Evolutionary conservation across 37 sponge, comb jelly and placozoan genomes (phyloP).

Genomic region (Beroe forskalii): DNA sequence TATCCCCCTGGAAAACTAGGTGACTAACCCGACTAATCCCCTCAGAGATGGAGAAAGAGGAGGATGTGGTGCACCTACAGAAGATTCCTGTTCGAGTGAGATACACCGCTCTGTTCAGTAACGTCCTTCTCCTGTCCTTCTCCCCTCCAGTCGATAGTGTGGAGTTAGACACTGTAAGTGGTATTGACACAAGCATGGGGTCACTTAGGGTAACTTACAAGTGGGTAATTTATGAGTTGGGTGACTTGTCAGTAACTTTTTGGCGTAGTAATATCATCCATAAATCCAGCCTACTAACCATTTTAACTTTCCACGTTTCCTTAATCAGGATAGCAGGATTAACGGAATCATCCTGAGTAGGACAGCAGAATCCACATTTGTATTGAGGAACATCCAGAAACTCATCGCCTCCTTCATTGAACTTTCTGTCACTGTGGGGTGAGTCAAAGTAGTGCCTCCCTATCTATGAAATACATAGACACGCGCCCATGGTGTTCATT

Average conservation of each 20-base stretch:
- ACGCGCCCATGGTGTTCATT: too few relatives aligned
- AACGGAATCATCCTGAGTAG: neutral
- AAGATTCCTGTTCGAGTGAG: neutral
- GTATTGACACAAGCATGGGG: too few relatives aligned
- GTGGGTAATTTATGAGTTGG: too few relatives aligned
- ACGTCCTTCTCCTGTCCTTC: conserved; percentile 5
- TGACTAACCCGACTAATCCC: too few relatives aligned
- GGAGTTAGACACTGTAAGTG: conserved; percentile 11
- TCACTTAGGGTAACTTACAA: too few relatives aligned
- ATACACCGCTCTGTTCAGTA: conserved; percentile 33
- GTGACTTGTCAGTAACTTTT: too few relatives aligned
- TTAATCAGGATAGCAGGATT: conserved; percentile 9
- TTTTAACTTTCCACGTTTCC: too few relatives aligned
- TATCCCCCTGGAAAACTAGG: too few relatives aligned
- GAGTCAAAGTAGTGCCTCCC: too few relatives aligned
- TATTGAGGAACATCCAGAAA: conserved; percentile 11
- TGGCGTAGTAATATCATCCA: too few relatives aligned
- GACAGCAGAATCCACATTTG: neutral
- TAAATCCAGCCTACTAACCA: too few relatives aligned
- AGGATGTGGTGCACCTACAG: neutral
- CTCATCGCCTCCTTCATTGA: conserved; percentile 8
- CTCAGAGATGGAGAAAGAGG: neutral
- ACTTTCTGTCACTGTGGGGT: conserved; percentile 6
- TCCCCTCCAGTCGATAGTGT: neutral
- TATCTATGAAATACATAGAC: neutral